These are phyloP conservation scores for Altica lythri DNA, from an alignment of 2,888 invertebrate species.

Conservation along the genomic window DNA sequence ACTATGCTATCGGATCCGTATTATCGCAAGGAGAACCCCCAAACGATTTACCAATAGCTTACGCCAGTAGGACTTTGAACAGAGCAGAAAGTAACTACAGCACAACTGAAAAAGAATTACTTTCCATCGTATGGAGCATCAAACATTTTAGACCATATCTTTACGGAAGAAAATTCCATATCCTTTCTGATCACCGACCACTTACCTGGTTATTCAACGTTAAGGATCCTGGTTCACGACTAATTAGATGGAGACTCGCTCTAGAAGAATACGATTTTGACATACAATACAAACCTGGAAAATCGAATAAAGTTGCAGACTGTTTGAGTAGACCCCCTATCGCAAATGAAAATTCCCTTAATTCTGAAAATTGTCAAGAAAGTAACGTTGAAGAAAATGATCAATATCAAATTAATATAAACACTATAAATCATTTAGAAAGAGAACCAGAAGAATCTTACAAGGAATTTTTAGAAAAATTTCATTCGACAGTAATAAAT, in stretches of 20 bases:
- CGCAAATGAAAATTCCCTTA: not conserved
- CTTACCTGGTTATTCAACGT: conserved; percentile 47
- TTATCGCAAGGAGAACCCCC: conserved; percentile 41
- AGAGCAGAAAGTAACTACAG: conserved; percentile 49
- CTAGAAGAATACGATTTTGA: conserved; percentile 46
- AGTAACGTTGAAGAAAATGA: too few species aligned
- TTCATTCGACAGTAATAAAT: not conserved
- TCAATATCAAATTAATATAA: not conserved
- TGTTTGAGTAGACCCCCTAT: not conserved
- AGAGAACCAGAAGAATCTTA: not conserved
- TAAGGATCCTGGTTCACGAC: conserved; percentile 44
- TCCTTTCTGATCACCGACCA: conserved; percentile 50
- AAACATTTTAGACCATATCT: conserved; percentile 52
- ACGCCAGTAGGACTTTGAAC: conserved; percentile 47
- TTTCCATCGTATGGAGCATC: conserved; percentile 49
- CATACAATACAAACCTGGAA: conserved; percentile 13
- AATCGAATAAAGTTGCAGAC: conserved; percentile 6
- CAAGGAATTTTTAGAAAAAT: not conserved
- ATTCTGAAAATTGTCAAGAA: not conserved
- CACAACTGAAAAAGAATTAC: conserved; percentile 50
- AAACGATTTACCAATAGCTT: conserved; percentile 49
- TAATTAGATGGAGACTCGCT: conserved; percentile 47
- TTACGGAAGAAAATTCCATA: conserved; percentile 48
- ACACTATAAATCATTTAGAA: not conserved
- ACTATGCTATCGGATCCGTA: conserved; percentile 37